Conservation (phyloP, 1,140 invertebrate species). For the Agrilus planipennis region DNA sequence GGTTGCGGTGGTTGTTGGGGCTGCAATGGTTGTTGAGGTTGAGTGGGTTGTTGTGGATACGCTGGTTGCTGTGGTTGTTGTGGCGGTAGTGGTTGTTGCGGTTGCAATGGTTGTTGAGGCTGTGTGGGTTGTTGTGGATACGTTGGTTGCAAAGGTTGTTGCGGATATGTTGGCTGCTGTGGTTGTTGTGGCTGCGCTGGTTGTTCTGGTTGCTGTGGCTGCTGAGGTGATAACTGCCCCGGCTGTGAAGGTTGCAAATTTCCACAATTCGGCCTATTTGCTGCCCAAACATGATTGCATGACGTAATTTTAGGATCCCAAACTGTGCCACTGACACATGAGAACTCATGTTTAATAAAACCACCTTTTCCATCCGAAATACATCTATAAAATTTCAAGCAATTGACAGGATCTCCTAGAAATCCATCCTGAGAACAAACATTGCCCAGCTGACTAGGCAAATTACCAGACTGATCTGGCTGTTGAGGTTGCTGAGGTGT, state of each 20-base stretch:
- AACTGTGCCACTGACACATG: conserved; percentile 50
- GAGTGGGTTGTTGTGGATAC: conserved; percentile 16
- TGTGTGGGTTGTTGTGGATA: conserved; percentile 12
- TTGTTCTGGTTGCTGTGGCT: conserved; percentile 12
- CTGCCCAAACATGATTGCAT: conserved; percentile 47
- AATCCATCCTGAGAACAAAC: conserved; percentile 45
- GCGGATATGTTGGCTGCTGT: conserved; percentile 13
- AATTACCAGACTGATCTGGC: no score
- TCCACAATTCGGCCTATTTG: conserved; percentile 17
- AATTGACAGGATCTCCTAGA: conserved; percentile 42
- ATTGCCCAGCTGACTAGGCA: no score
- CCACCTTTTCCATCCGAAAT: conserved; percentile 33
- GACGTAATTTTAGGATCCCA: conserved; percentile 42
- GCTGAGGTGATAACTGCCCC: conserved; percentile 7
- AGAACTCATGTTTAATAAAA: conserved; percentile 45
- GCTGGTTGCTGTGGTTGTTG: conserved; percentile 1
- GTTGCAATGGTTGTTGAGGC: conserved; percentile 9
- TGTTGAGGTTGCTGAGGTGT: no score
- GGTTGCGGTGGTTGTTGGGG: conserved; percentile 16
- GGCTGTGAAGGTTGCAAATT: conserved; percentile 1
- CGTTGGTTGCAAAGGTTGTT: conserved; percentile 16
- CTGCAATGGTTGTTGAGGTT: conserved; percentile 9
- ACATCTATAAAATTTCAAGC: conserved; percentile 50
- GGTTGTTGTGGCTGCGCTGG: conserved; percentile 16
- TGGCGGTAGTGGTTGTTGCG: neutral